These are phyloP conservation scores for Hemithea aestivaria DNA, from an alignment of 2,888 invertebrate genomes.

Conservation along the genomic window DNA sequence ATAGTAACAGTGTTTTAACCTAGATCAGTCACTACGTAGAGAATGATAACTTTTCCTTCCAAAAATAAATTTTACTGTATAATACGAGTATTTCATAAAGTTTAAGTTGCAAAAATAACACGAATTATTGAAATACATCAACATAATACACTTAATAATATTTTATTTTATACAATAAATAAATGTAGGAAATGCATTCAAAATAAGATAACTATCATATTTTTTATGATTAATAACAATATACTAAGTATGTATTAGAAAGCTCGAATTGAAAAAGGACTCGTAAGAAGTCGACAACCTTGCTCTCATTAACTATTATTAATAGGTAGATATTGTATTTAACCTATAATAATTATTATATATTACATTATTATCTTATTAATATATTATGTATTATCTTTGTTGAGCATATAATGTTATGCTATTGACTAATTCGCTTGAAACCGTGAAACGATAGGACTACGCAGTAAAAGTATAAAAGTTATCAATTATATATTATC, in stretches of 20 bases:
- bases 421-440: slow-evolving; percentile 21
- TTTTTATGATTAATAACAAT: slow-evolving; percentile 21
- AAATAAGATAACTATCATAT: too few relatives aligned
- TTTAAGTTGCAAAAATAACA: too few relatives aligned
- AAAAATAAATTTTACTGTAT: too few relatives aligned
- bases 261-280: slow-evolving; percentile 73
- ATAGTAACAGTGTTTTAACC: background rate
- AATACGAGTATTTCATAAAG: too few relatives aligned
- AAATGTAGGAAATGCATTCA: too few relatives aligned
- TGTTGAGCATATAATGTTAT: slow-evolving; percentile 58
- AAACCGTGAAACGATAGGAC: slow-evolving; percentile 4
- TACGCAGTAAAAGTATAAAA: slow-evolving; percentile 19
- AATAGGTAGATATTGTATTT: too few relatives aligned
- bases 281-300: slow-evolving; percentile 72
- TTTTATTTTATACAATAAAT: too few relatives aligned
- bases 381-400: slow-evolving; percentile 25
- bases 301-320: slow-evolving; percentile 39
- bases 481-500: slow-evolving; percentile 23
- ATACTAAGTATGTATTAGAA: slow-evolving; percentile 58
- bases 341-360: too few relatives aligned
- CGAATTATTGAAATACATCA: too few relatives aligned
- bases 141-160: too few relatives aligned
- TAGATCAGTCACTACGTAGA: slow-evolving; percentile 36
- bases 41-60: slow-evolving; percentile 13
- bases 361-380: slow-evolving; percentile 7